Evolutionary conservation across 2,113 vertebrate genomes (phyloP).

Genomic region (Grammomys surdaster): DNA sequence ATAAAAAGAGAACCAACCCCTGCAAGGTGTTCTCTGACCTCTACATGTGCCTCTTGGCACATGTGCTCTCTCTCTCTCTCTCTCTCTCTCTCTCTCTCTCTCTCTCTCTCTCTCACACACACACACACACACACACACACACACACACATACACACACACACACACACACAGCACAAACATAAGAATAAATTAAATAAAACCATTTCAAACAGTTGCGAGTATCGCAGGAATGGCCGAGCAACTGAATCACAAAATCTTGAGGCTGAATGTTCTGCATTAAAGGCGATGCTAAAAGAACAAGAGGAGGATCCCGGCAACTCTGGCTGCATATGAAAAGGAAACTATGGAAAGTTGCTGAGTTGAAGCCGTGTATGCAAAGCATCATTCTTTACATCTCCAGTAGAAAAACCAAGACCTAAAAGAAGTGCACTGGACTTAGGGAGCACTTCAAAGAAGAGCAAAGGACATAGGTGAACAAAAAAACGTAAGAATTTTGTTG

Average conservation of each 20-base stretch:
- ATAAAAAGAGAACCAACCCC: not conserved
- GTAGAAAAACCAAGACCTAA: not conserved
- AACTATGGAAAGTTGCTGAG: not conserved
- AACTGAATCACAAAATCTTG: not conserved
- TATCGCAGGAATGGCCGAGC: not conserved
- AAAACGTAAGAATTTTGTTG: not conserved
- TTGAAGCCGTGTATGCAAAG: not conserved
- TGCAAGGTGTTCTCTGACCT: not conserved
- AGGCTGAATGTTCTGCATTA: not conserved
- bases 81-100: no score
- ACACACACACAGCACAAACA: not conserved
- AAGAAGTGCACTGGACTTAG: not conserved
- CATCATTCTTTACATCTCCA: not conserved
- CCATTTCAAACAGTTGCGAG: not conserved
- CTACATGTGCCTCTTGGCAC: not conserved
- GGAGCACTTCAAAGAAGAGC: not conserved
- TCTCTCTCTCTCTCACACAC: not conserved
- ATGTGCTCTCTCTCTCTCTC: no score
- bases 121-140: not conserved
- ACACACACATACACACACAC: not conserved
- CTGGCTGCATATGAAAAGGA: not conserved
- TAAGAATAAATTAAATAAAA: not conserved
- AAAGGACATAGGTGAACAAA: not conserved
- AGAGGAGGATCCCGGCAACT: no score
- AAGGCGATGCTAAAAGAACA: not conserved